These are phyloP conservation scores for Nixonia krombeini DNA, from an alignment of 1,140 invertebrate genomes.

Conservation along the genomic window DNA sequence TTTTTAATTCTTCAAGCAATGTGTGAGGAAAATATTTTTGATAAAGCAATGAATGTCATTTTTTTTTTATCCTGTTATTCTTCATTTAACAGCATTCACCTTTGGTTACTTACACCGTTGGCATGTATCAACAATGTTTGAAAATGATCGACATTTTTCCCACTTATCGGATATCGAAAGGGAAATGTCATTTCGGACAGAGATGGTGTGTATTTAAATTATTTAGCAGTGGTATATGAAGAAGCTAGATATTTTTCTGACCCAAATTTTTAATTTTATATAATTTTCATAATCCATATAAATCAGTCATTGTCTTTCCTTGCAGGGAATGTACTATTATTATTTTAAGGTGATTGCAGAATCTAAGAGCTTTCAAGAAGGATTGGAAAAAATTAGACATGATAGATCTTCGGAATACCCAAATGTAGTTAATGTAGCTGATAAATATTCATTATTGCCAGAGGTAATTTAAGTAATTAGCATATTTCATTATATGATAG, in stretches of 20 bases:
- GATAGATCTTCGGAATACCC: constrained; percentile 88
- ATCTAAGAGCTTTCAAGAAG: constrained; percentile 76
- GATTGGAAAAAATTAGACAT: constrained; percentile 77
- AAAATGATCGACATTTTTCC: constrained; percentile 87
- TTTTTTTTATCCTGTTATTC: too few relatives aligned
- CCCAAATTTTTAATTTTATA: too few relatives aligned
- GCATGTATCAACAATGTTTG: constrained; percentile 83
- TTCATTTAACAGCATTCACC: constrained; percentile 52
- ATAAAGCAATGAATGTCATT: too few relatives aligned
- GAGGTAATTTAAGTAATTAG: constrained; percentile 78
- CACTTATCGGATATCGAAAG: constrained; percentile 85
- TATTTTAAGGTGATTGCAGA: constrained; percentile 87
- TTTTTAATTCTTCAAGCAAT: too few relatives aligned
- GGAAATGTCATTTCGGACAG: constrained; percentile 86
- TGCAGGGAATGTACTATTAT: constrained; percentile 88
- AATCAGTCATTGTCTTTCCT: too few relatives aligned
- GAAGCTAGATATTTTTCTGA: too few relatives aligned
- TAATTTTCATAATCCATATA: too few relatives aligned
- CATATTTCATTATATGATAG: constrained; percentile 8
- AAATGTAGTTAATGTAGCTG: constrained; percentile 83
- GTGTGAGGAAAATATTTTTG: too few relatives aligned
- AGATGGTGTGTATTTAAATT: constrained; percentile 76
- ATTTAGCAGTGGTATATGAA: not conserved
- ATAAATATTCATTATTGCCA: constrained; percentile 86
- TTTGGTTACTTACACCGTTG: constrained; percentile 72